These are phyloP conservation scores for Nematostella vectensis DNA, from an alignment of 92 coral and sea anemone species.

Conservation along the genomic window DNA sequence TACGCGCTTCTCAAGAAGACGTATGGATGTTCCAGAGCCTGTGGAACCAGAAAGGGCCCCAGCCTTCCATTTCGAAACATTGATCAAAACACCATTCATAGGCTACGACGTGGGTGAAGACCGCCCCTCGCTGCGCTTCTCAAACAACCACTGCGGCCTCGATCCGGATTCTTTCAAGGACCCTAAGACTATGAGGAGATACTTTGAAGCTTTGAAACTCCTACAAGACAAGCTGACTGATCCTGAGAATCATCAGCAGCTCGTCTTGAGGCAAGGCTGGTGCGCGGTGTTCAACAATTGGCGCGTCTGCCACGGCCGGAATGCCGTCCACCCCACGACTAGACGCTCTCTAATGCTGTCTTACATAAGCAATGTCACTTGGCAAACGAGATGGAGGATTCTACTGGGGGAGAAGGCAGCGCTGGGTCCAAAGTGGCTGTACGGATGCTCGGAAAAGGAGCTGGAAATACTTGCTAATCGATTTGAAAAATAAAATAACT, in stretches of 20 bases:
- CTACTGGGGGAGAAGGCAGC: conserved; percentile 28
- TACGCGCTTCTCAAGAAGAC: conserved; percentile 15
- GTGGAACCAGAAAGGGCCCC: conserved; percentile 3
- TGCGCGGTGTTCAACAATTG: conserved; percentile 8
- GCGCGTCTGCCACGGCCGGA: conserved; percentile 8
- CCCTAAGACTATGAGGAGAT: conserved; percentile 16
- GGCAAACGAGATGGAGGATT: conserved; percentile 34
- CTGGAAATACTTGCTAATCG: conserved; percentile 31
- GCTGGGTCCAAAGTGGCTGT: conserved; percentile 38
- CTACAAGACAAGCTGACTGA: conserved; percentile 23
- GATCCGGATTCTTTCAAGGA: conserved; percentile 12
- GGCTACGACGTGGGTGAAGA: conserved; percentile 14
- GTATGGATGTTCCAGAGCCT: conserved; percentile 12
- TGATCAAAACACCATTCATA: conserved; percentile 4
- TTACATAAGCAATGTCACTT: not conserved
- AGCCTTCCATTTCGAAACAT: conserved; percentile 6
- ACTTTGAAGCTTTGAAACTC: conserved; percentile 23
- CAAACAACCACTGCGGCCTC: conserved; percentile 21
- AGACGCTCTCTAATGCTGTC: not conserved
- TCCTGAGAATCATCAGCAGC: conserved; percentile 8
- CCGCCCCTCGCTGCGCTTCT: conserved; percentile 6
- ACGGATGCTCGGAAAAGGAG: conserved; percentile 35
- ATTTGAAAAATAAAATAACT: no score
- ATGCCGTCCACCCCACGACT: not conserved
- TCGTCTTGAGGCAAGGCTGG: conserved; percentile 6